A percentile compares a stretch with the other conserved stretches of the same genome.
Evolutionary conservation across 2,797 vertebrate species (phyloP).

Genomic region (Mus spretus): DNA sequence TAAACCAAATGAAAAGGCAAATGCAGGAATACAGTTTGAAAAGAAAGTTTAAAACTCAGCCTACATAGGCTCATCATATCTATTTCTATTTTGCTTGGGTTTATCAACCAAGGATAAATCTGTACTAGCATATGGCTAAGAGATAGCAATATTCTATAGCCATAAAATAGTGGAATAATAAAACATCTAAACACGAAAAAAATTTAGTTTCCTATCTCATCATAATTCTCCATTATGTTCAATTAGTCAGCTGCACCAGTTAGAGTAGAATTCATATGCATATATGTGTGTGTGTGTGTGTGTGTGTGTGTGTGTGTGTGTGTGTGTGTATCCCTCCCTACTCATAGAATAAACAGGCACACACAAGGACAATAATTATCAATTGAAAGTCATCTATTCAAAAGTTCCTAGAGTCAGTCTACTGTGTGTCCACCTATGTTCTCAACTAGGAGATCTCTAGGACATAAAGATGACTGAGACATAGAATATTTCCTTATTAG

Average conservation of each 20-base stretch:
- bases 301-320: too few species aligned
- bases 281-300: too few species aligned
- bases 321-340: too few species aligned
- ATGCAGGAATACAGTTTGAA: slow-evolving; percentile 54
- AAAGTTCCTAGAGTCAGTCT: neutral
- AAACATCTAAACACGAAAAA: slow-evolving; percentile 12
- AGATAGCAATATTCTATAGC: neutral
- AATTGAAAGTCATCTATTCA: neutral
- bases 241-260: neutral
- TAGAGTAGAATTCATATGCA: neutral
- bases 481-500: neutral
- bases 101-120: slow-evolving; percentile 37
- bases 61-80: neutral
- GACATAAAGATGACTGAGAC: neutral
- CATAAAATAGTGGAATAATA: slow-evolving; percentile 5
- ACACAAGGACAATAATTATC: neutral
- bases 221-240: neutral
- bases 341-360: neutral
- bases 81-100: slow-evolving; percentile 4
- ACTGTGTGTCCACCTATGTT: neutral
- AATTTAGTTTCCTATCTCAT: neutral
- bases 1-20: slow-evolving; percentile 72
- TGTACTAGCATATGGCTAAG: slow-evolving; percentile 9
- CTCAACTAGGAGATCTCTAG: neutral
- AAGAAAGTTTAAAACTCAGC: slow-evolving; percentile 27